Conservation (phyloP, 2,888 invertebrate genomes). For the Empis livida region DNA sequence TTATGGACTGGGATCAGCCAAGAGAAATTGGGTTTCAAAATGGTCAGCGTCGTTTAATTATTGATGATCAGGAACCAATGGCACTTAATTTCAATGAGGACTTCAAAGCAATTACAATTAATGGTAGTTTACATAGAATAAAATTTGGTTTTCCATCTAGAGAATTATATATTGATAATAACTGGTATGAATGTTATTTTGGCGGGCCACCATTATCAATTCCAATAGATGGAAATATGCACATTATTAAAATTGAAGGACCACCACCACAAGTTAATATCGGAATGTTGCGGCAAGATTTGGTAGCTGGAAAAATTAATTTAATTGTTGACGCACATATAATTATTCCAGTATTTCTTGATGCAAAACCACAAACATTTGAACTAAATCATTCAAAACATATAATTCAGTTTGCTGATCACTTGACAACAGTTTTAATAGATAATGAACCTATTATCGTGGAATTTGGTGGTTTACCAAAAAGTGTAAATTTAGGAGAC, state of each 20-base stretch:
- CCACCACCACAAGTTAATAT: conserved; percentile 91
- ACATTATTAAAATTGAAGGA: conserved; percentile 71
- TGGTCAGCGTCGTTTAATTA: conserved; percentile 59
- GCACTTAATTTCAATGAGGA: conserved; percentile 51
- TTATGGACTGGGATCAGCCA: conserved; percentile 77
- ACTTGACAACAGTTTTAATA: conserved; percentile 60
- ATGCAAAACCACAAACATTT: conserved; percentile 71
- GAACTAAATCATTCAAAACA: conserved; percentile 57
- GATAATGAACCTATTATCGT: conserved; percentile 66
- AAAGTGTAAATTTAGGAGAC: conserved; percentile 58
- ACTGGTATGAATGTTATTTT: conserved; percentile 86
- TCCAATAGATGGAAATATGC: conserved; percentile 63
- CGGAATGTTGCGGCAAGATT: conserved; percentile 65
- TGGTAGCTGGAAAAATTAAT: conserved; percentile 74
- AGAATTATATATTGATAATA: conserved; percentile 78
- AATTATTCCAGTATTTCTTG: conserved; percentile 68
- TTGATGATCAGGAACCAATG: conserved; percentile 63
- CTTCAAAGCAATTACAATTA: conserved; percentile 59
- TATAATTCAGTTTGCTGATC: conserved; percentile 68
- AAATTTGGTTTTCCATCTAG: conserved; percentile 85
- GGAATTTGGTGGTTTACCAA: conserved; percentile 74
- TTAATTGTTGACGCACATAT: conserved; percentile 69
- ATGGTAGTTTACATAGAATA: conserved; percentile 61
- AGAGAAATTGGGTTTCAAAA: conserved; percentile 73
- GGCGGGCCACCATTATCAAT: conserved; percentile 75